phyloP scores from a whole-genome alignment of 2,797 vertebrate species.

The Valencia hispanica region DNA sequence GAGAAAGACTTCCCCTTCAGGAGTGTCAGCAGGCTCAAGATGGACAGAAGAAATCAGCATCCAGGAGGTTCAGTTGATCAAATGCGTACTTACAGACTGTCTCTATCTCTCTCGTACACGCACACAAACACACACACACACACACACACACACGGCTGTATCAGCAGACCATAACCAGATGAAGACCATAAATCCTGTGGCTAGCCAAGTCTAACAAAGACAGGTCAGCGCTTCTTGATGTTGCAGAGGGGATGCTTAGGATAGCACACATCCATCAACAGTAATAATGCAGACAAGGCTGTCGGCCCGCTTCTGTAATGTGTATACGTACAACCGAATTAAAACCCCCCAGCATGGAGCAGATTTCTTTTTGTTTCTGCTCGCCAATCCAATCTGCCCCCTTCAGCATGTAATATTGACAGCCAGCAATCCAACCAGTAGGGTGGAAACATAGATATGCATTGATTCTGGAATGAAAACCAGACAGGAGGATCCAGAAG shows the following conservation, averaged over 20 bases:
- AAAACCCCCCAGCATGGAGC: constrained; percentile 25
- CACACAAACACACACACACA: constrained; percentile 21
- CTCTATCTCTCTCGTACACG: constrained; percentile 10
- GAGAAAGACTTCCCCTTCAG: constrained; percentile 31
- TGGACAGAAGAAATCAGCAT: constrained; percentile 35
- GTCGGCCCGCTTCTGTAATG: constrained; percentile 45
- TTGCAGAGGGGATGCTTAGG: constrained; percentile 65
- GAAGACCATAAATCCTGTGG: constrained; percentile 78
- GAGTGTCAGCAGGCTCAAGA: constrained; percentile 23
- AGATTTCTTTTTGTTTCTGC: constrained; percentile 39
- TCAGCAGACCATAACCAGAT: constrained; percentile 69
- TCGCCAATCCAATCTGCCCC: constrained; percentile 32
- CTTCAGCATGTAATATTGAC: constrained; percentile 47
- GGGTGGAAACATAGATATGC: constrained; percentile 73
- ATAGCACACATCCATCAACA: constrained; percentile 78
- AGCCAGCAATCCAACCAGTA: constrained; percentile 24
- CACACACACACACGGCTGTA: constrained; percentile 39
- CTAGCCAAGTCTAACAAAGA: constrained; percentile 76
- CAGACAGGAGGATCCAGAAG: constrained; percentile 35
- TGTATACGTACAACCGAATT: constrained; percentile 23
- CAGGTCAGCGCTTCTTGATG: constrained; percentile 73
- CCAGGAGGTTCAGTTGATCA: constrained; percentile 49
- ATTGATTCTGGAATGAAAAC: constrained; percentile 75
- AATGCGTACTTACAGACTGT: constrained; percentile 53
- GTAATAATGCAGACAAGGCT: constrained; percentile 68